These are phyloP conservation scores for Balaeniceps rex DNA, from an alignment of 2,113 vertebrate genomes.

Conservation along the genomic window DNA sequence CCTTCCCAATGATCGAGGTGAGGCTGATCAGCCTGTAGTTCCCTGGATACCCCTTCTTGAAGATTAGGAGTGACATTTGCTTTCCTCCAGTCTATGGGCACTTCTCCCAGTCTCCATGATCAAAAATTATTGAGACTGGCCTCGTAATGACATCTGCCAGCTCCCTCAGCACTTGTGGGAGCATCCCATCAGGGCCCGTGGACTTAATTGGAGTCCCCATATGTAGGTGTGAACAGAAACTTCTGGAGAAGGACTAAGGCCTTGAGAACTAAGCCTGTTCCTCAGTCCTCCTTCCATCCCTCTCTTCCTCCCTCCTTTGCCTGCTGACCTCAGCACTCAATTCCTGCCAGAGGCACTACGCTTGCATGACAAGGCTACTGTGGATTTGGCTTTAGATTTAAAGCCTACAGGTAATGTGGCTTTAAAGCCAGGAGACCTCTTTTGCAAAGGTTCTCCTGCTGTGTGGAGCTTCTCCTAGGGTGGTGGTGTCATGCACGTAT, in stretches of 20 bases:
- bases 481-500: neutral
- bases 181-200: neutral
- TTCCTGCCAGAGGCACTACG: neutral
- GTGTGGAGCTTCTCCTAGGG: neutral
- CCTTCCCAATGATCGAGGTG: neutral
- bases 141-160: accelerated
- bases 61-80: neutral
- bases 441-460: neutral
- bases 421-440: neutral
- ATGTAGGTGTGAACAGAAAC: neutral
- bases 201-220: neutral
- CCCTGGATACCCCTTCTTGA: neutral
- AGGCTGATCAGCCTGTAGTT: neutral
- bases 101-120: neutral
- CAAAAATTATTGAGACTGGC: neutral
- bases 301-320: neutral
- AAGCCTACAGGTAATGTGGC: neutral
- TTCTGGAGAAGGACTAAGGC: neutral
- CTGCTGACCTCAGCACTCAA: neutral
- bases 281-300: neutral
- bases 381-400: neutral
- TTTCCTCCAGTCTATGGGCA: neutral
- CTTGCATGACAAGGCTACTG: neutral
- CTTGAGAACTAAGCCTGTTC: neutral
- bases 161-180: neutral